A percentile compares a stretch with the other conserved stretches of the same genome.
Conservation (phyloP, 2,888 invertebrate species). For the Tenthredo notha region DNA sequence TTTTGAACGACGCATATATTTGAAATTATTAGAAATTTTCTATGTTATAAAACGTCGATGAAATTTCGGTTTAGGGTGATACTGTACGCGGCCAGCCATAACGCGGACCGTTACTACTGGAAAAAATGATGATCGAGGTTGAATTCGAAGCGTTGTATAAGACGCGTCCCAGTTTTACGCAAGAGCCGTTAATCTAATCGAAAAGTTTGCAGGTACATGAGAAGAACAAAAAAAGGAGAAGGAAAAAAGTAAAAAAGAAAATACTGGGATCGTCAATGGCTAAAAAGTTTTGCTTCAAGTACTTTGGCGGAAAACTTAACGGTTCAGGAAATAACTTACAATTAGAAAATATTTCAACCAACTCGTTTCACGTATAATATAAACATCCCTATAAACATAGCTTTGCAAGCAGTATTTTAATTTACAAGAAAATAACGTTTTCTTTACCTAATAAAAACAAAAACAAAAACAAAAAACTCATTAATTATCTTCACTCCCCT, state of each 20-base stretch:
- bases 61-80: background rate
- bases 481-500: background rate
- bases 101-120: constrained; percentile 34
- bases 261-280: background rate
- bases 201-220: background rate
- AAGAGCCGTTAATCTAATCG: constrained; percentile 6
- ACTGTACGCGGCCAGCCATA: background rate
- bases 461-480: background rate
- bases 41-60: background rate
- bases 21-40: background rate
- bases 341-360: background rate
- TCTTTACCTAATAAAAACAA: background rate
- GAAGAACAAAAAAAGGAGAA: background rate
- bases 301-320: background rate
- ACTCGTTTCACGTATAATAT: background rate
- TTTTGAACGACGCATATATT: background rate
- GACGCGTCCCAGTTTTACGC: background rate
- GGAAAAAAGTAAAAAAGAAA: background rate
- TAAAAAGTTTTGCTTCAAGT: constrained; percentile 15
- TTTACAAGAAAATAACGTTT: background rate
- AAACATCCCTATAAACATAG: background rate
- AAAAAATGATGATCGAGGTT: background rate
- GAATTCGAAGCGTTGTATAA: constrained; percentile 8
- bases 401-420: background rate
- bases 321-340: background rate